Percentiles rank a stretch among this genome's conserved stretches.
These are phyloP conservation scores for Drosophila nigrodunni DNA, from an alignment of 1,140 invertebrate genomes.

Conservation along the genomic window DNA sequence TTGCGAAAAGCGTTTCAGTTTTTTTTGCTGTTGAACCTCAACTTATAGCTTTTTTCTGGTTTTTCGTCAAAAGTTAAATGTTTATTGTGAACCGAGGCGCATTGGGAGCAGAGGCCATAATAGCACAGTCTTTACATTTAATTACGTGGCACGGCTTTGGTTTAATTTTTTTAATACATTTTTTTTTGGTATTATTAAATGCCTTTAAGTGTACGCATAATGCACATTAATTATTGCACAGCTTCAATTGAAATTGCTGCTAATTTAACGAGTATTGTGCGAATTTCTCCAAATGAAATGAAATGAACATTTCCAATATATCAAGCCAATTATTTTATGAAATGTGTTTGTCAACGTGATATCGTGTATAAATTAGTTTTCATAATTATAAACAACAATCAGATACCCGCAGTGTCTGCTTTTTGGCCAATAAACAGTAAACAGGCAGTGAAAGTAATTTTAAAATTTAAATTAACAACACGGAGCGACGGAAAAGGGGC, in stretches of 20 bases:
- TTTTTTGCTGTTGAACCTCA: conserved; percentile 43
- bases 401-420: conserved; percentile 42
- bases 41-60: conserved; percentile 34
- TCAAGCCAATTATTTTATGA: conserved; percentile 25
- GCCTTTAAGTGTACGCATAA: conserved; percentile 40
- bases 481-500: conserved; percentile 28
- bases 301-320: conserved; percentile 7
- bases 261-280: conserved; percentile 46
- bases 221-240: conserved; percentile 53
- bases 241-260: conserved; percentile 61
- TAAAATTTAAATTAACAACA: conserved; percentile 64
- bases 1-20: conserved; percentile 78
- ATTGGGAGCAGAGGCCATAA: conserved; percentile 71
- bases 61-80: conserved; percentile 24
- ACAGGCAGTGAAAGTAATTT: conserved; percentile 73
- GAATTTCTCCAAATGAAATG: background rate
- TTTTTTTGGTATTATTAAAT: conserved; percentile 32
- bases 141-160: conserved; percentile 65
- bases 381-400: conserved; percentile 65
- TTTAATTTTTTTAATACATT: too few relatives aligned
- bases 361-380: conserved; percentile 42
- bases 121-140: conserved; percentile 68
- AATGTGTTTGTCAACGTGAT: conserved; percentile 29
- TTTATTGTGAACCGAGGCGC: conserved; percentile 56
- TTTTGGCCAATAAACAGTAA: conserved; percentile 50